Conservation (phyloP, 2,113 vertebrate genomes). For the Scolopax mira region DNA sequence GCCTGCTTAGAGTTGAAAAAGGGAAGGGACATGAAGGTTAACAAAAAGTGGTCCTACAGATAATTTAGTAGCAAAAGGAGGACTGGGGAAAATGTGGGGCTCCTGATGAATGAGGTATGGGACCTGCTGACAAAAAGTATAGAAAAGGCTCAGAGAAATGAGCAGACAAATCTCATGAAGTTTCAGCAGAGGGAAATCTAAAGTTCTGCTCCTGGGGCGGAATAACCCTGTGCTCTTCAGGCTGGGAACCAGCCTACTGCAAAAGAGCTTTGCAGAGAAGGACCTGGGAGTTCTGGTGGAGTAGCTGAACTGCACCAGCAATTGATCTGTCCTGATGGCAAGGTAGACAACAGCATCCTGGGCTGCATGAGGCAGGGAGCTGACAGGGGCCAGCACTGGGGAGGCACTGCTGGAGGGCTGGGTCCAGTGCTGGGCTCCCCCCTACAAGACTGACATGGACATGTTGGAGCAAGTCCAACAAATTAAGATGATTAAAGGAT, state of each 20-base stretch:
- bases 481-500: background rate
- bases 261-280: background rate
- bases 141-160: background rate
- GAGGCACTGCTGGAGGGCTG: background rate
- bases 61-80: background rate
- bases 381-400: background rate
- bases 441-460: background rate
- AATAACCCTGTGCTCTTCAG: background rate
- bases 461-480: background rate
- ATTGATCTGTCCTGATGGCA: background rate
- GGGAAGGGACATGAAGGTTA: background rate
- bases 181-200: background rate
- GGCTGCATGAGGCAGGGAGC: background rate
- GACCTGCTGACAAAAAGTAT: background rate
- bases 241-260: background rate
- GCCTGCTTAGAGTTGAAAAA: background rate
- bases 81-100: background rate
- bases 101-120: background rate
- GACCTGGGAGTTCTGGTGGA: background rate
- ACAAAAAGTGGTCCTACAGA: background rate
- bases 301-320: background rate
- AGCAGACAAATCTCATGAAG: background rate
- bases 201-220: background rate
- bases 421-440: background rate
- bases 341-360: accelerated